Evolutionary conservation across 2,113 vertebrate species (phyloP).

Genomic region (Fulmarus glacialis): DNA sequence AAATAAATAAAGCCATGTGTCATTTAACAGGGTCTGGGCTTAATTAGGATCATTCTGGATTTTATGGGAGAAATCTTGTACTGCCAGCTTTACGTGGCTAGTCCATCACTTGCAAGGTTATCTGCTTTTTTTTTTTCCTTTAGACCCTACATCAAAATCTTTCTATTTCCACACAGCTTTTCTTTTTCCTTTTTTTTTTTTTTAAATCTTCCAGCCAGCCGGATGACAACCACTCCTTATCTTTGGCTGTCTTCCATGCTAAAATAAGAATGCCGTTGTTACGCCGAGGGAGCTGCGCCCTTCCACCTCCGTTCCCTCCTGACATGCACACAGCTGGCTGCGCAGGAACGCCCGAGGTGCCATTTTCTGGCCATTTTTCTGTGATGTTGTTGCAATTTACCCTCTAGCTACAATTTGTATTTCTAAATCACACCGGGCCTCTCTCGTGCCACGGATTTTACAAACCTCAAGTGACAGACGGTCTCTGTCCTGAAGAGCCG

Average conservation of each 20-base stretch:
- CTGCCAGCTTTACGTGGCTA: not conserved
- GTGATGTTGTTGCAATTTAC: not conserved
- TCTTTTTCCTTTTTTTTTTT: not conserved
- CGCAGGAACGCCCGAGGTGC: not conserved
- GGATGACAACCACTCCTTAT: conserved; percentile 59
- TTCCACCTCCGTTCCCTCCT: conserved; percentile 40
- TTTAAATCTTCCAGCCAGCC: not conserved
- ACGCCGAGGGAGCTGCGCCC: conserved; percentile 38
- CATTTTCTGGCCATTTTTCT: conserved; percentile 14
- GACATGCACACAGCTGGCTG: not conserved
- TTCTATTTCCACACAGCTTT: not conserved
- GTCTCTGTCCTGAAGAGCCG: not conserved
- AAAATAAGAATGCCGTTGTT: conserved; percentile 45
- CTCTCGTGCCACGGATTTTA: not conserved
- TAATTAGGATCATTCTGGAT: conserved; percentile 55
- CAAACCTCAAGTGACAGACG: not conserved
- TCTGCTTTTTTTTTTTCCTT: not conserved
- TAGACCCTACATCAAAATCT: conserved; percentile 16
- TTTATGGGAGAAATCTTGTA: conserved; percentile 28
- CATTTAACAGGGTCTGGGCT: conserved; percentile 38
- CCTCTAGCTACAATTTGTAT: not conserved
- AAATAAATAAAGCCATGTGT: conserved; percentile 65
- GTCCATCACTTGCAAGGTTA: conserved; percentile 20
- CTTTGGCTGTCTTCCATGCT: conserved; percentile 58
- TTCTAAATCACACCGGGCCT: not conserved